Base-by-base conservation (phyloP, 2,113 vertebrate genomes). In the Coptodon rendalli region DNA sequence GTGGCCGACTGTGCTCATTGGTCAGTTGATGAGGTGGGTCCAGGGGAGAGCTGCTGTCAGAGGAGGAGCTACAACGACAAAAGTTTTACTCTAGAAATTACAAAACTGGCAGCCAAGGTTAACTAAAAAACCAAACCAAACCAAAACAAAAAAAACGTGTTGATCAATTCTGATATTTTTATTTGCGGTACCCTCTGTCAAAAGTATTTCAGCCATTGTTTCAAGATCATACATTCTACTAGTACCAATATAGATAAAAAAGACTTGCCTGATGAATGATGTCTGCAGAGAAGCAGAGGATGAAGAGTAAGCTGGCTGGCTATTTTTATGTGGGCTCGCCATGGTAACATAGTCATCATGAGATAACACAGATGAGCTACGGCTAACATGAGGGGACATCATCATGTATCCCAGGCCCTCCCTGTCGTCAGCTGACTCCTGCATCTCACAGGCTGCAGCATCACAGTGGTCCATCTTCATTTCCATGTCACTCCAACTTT, bases 291-390 rank as follows among this genome's bases (percentile, higher is more conserved):
- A 86, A 0, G 86, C 87, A 16, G 88, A 88, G 7, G 86, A 56
- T 16, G 81, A 34, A 4, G 59, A 66, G 38, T 7, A 10, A 4
- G 36, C 73, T 0, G 86, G 38, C 2, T 48, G 31, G 9, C 34
- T 9, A n/a, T 17, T 66, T 86, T 93, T 93, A 1, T 83, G 79
- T 29, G 93, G 95, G 53, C 94, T 96, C 5, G 50, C 59, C 94
- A 96, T 95, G 38, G 79, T 38, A 9, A 95, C 81, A 10, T 95
- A 95, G 13, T 95, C 94, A 11, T 95, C 91, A 54, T 78, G 91
- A 79, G 87, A 56, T 16, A 79, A 34, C 43, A 22, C 71, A 24
- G 81, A 54, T 1, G 48, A 80, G 19, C 73, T 84, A 71, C 5
- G 86, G 36, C 87, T 83, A 22, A 9, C 53, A 63, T 89, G 92